Evolutionary conservation across 2,113 vertebrate species (phyloP), one percentile per base, ranked within the genome.

Genomic region (Myrmophylax atrothorax): DNA sequence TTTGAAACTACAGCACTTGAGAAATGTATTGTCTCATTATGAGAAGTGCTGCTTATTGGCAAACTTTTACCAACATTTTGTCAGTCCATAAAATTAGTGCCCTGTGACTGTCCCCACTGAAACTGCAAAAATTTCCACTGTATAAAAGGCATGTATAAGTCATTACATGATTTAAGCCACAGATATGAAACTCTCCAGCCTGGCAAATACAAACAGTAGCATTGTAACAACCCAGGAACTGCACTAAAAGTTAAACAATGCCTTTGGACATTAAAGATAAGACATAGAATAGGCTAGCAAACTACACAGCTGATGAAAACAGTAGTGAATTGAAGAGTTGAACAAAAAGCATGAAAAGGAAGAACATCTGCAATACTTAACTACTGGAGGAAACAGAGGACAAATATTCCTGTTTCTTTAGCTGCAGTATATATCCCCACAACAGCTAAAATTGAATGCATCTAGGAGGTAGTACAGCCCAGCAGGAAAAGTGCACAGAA

Each of bases 171-270:
- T 93, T 90, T 68, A 84, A 94, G 37, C 37, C 37, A 68, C n/a
- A 95, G 86, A 96, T 89, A 95, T 1, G 8, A 93, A 96, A 90
- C 37, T 82, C 85, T 75, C 40, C 49, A 58, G 60, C 53, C 69
- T 93, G 80, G 53, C 90, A 95, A 96, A 94, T 77, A 89, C 73
- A 84, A 95, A 92, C 90, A 78, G 80, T 53, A 78, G 80, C 77
- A 96, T 95, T 96, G 92, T 96, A 95, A 93, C 35, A 90, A 87
- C 62, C 40, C 94, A 96, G 96, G 96, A 96, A 96, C 90, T 93
- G 73, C 66, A 89, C 77, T 58, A 90, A 78, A 95, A 89, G 40
- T 84, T 93, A 97, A 96, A 97, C 94, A 97, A 97, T 96, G 69
- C 69, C 80, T 94, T 92, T 92, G 90, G 76, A 92, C 70, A 73